A percentile compares a stretch with the other conserved stretches of the same genome.
Evolutionary conservation across 2,888 invertebrate species (phyloP).

Genomic region (Scaptomyza flava): DNA sequence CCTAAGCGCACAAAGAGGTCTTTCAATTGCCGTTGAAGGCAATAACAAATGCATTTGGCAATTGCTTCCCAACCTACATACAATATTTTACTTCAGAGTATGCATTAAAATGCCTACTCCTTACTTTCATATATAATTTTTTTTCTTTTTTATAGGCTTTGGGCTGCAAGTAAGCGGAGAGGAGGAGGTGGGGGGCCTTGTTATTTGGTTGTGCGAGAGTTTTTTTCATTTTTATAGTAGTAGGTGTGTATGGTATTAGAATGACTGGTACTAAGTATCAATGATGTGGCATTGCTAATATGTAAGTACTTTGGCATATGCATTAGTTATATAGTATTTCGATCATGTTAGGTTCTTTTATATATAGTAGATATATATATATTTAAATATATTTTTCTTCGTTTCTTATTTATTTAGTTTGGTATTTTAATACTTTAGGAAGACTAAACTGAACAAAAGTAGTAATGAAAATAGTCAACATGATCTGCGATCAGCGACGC

Average conservation of each 20-base stretch:
- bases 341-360: slow-evolving; percentile 34
- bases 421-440: slow-evolving; percentile 35
- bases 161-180: slow-evolving; percentile 69
- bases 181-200: slow-evolving; percentile 9
- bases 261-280: slow-evolving; percentile 43
- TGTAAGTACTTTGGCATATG: slow-evolving; percentile 44
- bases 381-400: neutral
- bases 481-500: slow-evolving; percentile 49
- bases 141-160: slow-evolving; percentile 50
- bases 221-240: neutral
- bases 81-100: slow-evolving; percentile 13
- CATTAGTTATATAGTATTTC: slow-evolving; percentile 46
- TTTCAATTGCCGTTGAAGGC: slow-evolving; percentile 26
- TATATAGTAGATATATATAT: neutral
- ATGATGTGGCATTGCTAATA: slow-evolving; percentile 52
- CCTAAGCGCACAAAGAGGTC: slow-evolving; percentile 60
- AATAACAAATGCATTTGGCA: slow-evolving; percentile 29
- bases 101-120: slow-evolving; percentile 25
- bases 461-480: slow-evolving; percentile 76
- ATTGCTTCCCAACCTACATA: slow-evolving; percentile 42
- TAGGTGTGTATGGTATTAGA: slow-evolving; percentile 14
- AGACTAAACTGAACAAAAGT: slow-evolving; percentile 77
- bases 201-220: slow-evolving; percentile 21
- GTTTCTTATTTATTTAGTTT: neutral
- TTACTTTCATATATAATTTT: slow-evolving; percentile 15